These are phyloP conservation scores for Phorcus lineatus DNA, from an alignment of 2,888 invertebrate species.

Conservation along the genomic window DNA sequence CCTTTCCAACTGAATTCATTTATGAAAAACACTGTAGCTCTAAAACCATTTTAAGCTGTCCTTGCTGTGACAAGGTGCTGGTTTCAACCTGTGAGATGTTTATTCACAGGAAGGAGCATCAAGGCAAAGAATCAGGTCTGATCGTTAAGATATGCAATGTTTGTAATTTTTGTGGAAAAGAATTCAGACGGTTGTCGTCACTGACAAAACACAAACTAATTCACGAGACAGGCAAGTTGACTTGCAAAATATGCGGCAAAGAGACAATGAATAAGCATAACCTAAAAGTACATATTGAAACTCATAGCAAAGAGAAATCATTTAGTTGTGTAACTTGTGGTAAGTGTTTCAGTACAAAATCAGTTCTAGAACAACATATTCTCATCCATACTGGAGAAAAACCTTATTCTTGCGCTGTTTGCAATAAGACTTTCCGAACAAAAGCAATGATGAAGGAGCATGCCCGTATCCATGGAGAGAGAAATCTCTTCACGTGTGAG, in stretches of 20 bases:
- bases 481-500: background rate
- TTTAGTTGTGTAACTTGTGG: background rate
- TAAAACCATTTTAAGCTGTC: background rate
- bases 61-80: background rate
- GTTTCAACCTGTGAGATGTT: background rate
- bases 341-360: background rate
- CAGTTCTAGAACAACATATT: background rate
- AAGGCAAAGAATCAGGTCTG: no score
- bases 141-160: background rate
- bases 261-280: background rate
- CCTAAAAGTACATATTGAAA: background rate
- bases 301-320: background rate
- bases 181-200: background rate
- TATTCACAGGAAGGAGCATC: background rate
- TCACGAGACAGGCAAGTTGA: background rate
- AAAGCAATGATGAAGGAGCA: background rate
- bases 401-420: background rate
- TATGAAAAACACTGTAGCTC: background rate
- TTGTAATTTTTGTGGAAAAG: background rate
- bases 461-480: background rate
- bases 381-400: background rate
- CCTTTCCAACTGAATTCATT: background rate
- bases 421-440: background rate
- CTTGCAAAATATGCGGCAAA: background rate
- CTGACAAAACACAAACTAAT: background rate